Evolutionary conservation across 2,797 vertebrate species (phyloP), one percentile per base, ranked within the genome.

Genomic region (Enteromius afrohamiltoni): DNA sequence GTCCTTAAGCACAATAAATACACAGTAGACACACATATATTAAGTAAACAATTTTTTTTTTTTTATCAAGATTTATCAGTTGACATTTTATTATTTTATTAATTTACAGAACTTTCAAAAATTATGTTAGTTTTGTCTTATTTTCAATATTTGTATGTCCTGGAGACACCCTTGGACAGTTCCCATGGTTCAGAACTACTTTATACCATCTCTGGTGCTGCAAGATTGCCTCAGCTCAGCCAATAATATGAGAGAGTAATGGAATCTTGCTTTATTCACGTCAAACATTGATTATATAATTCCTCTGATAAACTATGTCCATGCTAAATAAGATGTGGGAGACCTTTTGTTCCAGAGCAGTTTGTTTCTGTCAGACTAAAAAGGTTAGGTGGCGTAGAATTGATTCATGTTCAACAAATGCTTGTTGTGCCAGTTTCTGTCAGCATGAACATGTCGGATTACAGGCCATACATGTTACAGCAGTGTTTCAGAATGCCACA

Each of bases 381-480:
- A 34, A 53, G 47, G 6, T 21, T 40, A 8, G 7, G 23, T 45
- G 78, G 26, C 0, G 0, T 40, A 45, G 9, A 70, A 29, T 51
- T 69, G 51, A 58, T 23, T 70, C 10, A 37, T 23, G 29, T 16
- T 51, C 21, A 68, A 49, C 29, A 68, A 70, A 69, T 6, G 51
- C 31, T 31, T 31, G 31, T 31, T 31, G 31, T 31, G 31, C 31
- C 67, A 53, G n/a, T n/a, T 55, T 67, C 60, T 45, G 45, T 45
- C 79, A 58, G 34, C 42, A 71, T 64, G 9, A 64, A 58, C 68
- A 80, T 70, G 67, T 17, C 37, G 71, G 53, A 80, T 58, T 73
- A 73, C 31, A 10, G 9, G 31, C n/a, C 71, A 40, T 21, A 31
- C 23, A 74, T 65, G 58, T 82, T 67, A 16, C 80, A 67, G 21